Evolutionary conservation across 2,888 invertebrate species (phyloP), one percentile per base, ranked within the genome.

Genomic region (Spilarctia lutea): DNA sequence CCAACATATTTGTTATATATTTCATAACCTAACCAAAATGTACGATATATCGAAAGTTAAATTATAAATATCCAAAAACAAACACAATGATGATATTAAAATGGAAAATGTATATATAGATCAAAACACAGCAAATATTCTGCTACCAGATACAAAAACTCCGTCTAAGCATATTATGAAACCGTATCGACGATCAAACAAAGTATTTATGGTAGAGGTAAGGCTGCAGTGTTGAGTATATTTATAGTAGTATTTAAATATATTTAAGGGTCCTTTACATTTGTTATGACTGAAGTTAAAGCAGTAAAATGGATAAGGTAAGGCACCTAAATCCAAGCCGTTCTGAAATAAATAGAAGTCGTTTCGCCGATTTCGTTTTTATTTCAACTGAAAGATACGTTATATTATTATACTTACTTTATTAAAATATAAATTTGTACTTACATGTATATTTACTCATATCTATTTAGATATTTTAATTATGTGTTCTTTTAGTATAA

Each of bases 201-300:
- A 95, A 90, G 84, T 86, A 63, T 92, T 93, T 82, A 94, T 94
- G 93, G 88, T 94, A 75, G 91, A 95, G 91, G 95, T 96, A 91
- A 71, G 81, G 39, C 75, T 63, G 16, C 8, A 30, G 30, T 30
- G 16, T 30, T 63, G 30, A 11, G 2, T 30, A n/a, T n/a, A n/a
- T n/a, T n/a, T n/a, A n/a, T n/a, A n/a, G n/a, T n/a, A n/a, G n/a
- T n/a, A n/a, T 63, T 30, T 27, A 63, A 27, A 8, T 16, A 30
- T 63, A 63, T 30, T 60, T 16, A 13, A 27, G 60, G 60, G 27
- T 13, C 24, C 7, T 52, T 52, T 20, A 24, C 24, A 18, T 48
- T 3, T 52, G 24, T 52, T 52, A 48, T 18, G 24, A 20, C 27
- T 27, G 27, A 60, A 60, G 60, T 30, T 13, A 16, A 13, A 4